phyloP scores from a whole-genome alignment of 2,113 vertebrate genomes.

The Gulo gulo region DNA sequence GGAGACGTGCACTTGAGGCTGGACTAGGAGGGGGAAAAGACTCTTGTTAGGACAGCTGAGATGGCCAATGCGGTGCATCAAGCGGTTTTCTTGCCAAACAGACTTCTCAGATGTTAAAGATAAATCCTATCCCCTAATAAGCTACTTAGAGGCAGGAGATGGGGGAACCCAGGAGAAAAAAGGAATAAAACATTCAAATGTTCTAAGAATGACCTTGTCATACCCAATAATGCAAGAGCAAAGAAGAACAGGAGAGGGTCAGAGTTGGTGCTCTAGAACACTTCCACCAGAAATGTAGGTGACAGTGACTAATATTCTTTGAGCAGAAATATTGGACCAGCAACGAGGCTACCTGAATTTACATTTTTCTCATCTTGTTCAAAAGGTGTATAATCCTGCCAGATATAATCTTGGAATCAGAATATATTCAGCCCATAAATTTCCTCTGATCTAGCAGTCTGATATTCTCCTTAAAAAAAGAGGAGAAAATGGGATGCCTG shows the following conservation, averaged over 20 bases:
- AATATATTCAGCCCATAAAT: neutral
- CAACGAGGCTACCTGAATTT: neutral
- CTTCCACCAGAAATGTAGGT: neutral
- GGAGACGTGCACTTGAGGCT: neutral
- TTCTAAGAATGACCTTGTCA: neutral
- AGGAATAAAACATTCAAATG: neutral
- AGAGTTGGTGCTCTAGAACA: neutral
- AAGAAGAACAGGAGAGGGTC: neutral
- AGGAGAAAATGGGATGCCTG: neutral
- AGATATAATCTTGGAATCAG: neutral
- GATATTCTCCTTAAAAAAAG: neutral
- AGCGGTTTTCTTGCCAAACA: neutral
- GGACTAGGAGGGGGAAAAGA: neutral
- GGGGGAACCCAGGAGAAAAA: neutral
- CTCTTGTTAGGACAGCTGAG: neutral
- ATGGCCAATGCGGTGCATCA: neutral
- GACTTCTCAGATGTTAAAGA: neutral
- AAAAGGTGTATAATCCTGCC: neutral
- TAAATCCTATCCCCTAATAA: neutral
- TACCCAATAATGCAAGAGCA: neutral
- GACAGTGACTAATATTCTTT: neutral
- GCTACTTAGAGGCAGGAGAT: neutral
- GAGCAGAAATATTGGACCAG: neutral
- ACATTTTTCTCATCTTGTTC: neutral
- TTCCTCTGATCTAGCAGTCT: neutral